Conservation (phyloP, 2,113 vertebrate genomes). For the Caranx melampygus region DNA sequence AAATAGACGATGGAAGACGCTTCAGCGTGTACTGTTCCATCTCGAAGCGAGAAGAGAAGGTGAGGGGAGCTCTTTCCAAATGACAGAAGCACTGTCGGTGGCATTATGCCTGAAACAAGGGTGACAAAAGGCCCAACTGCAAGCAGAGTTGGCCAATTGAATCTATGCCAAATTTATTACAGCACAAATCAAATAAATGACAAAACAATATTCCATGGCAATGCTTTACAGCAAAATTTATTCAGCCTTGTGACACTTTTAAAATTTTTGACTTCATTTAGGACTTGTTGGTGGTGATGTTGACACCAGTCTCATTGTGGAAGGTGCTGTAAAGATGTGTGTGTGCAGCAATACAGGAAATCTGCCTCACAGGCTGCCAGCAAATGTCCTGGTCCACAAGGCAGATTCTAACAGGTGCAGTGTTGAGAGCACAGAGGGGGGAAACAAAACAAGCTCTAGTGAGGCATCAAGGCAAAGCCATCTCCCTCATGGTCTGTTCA, state of each 20-base stretch:
- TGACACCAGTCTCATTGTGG: neutral
- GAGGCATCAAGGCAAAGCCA: slow-evolving; percentile 32
- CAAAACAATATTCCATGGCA: slow-evolving; percentile 5
- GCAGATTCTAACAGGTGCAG: slow-evolving; percentile 22
- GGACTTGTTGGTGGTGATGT: neutral
- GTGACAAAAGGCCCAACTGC: neutral
- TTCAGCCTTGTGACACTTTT: neutral
- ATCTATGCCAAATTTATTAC: slow-evolving; percentile 9
- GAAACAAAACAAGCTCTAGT: slow-evolving; percentile 9
- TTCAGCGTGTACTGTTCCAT: slow-evolving; percentile 14
- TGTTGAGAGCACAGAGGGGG: neutral
- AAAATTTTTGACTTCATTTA: neutral
- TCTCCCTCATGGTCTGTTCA: slow-evolving; percentile 30
- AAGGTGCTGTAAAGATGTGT: neutral
- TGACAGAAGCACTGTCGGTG: slow-evolving; percentile 15
- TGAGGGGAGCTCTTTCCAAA: slow-evolving; percentile 7
- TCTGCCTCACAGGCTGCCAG: slow-evolving; percentile 23
- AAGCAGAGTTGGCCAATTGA: neutral
- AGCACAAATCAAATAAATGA: slow-evolving; percentile 13
- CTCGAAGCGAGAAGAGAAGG: slow-evolving; percentile 1
- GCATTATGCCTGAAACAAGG: slow-evolving; percentile 11
- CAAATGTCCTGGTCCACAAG: slow-evolving; percentile 10
- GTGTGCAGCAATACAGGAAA: neutral
- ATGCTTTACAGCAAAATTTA: neutral
- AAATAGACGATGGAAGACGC: slow-evolving; percentile 1